Base-by-base conservation (phyloP, 2,888 invertebrate species). In the Nomada fabriciana region DNA sequence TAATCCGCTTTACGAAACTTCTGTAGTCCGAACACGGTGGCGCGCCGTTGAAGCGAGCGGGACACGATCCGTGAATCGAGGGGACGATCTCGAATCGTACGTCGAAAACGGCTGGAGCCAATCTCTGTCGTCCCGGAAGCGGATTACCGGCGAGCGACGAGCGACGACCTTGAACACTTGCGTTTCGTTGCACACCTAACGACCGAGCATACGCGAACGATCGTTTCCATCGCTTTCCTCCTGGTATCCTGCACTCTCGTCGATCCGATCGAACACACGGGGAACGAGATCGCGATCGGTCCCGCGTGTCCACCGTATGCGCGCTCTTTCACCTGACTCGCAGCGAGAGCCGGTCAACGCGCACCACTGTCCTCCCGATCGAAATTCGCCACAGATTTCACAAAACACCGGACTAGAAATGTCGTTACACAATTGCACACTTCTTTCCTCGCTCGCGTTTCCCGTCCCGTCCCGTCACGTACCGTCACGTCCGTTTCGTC, bases 1-100 rank as follows among this genome's bases (percentile, higher is more conserved):
- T 91, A 92, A 92, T 92, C 90, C 90, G 88, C 90, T 91, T 92
- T 92, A 91, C 91, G 92, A 92, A 92, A 88, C 88, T 83, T 69
- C 76, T 84, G 74, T 74, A 75, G 83, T 83, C 78, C 87, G 88
- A 79, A 84, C 84, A 83, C 86, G 81, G 83, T 61, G 76, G 20
- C 73, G 67, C 43, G 47, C 47, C 11, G 63, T 63, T 5, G 42
- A 72, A 78, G 77, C 84, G 84, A 77, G 69, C 72, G 73, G 60
- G 60, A 69, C 80, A 65, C 50, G 75, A 80, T 75, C 70, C 43
- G 52, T 36, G 82, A 50, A 72, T 72, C 47, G 36, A 65, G 63
- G 55, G 55, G 68, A 61, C 64, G 18, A 42, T 36, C 55, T 55
- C 20, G 67, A 61, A 36, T 79, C 25, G 36, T 13, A 23, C 18